A percentile compares a stretch with the other conserved stretches of the same genome.
Evolutionary conservation across 2,113 vertebrate genomes (phyloP).

Genomic region (Anarrhichthys ocellatus): DNA sequence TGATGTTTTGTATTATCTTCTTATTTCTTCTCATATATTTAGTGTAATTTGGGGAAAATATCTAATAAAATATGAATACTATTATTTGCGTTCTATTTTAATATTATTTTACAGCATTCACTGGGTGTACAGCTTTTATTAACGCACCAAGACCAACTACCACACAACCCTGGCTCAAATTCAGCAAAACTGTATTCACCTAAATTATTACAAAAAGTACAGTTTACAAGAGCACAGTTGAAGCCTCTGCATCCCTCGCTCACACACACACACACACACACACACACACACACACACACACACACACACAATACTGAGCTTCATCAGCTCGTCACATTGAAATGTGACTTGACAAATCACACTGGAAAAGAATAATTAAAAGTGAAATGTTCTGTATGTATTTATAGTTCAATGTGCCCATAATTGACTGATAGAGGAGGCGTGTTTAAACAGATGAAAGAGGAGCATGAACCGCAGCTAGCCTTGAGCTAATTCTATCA

Average conservation of each 20-base stretch:
- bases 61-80: background rate
- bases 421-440: conserved; percentile 51
- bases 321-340: background rate
- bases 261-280: too few species aligned
- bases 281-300: too few species aligned
- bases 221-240: background rate
- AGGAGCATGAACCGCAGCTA: conserved; percentile 55
- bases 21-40: background rate
- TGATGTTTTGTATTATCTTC: background rate
- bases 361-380: conserved; percentile 33
- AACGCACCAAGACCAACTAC: background rate
- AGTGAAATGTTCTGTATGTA: conserved; percentile 33
- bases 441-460: conserved; percentile 70
- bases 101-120: background rate
- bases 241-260: background rate
- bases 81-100: background rate
- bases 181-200: conserved; percentile 3
- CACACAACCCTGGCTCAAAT: background rate
- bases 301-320: background rate
- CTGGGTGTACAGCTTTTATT: background rate
- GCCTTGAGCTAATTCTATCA: conserved; percentile 74
- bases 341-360: conserved; percentile 23
- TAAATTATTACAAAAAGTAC: background rate
- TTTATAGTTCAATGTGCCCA: conserved; percentile 39
- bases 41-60: background rate